Conservation (phyloP, 1,140 invertebrate genomes). For the Cryptotermes secundus region DNA sequence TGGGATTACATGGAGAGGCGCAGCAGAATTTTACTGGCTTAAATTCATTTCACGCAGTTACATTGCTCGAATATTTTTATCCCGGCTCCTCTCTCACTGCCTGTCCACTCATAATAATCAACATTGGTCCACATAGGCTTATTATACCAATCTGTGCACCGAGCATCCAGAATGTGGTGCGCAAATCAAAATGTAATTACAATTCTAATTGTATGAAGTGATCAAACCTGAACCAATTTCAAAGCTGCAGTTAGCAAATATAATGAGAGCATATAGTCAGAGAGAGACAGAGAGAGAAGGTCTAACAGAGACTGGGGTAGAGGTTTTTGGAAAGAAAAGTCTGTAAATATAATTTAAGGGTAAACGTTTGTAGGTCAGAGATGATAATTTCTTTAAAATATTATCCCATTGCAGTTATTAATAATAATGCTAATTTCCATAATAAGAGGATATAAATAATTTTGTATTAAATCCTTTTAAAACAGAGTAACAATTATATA, state of each 20-base stretch:
- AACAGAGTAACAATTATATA: too few species aligned
- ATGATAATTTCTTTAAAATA: too few species aligned
- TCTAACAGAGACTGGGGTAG: neutral
- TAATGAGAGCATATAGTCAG: neutral
- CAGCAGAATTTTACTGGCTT: neutral
- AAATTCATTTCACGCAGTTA: neutral
- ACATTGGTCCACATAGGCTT: neutral
- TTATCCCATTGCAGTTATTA: too few species aligned
- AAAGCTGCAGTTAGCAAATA: neutral
- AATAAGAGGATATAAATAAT: too few species aligned
- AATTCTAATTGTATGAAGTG: neutral
- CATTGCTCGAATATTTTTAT: neutral
- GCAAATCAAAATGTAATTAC: constrained; percentile 7
- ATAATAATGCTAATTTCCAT: too few species aligned
- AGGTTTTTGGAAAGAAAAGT: too few species aligned
- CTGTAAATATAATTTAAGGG: too few species aligned
- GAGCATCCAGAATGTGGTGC: neutral
- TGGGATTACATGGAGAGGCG: neutral
- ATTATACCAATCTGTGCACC: neutral
- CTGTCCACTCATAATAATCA: neutral
- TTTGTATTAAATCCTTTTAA: too few species aligned
- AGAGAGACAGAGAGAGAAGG: neutral
- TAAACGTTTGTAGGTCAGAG: too few species aligned
- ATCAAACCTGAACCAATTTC: neutral
- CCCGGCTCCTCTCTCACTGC: neutral